Percentiles rank a stretch among this genome's conserved stretches.
phyloP scores from a whole-genome alignment of 1,140 invertebrate genomes.

The Galleria mellonella region DNA sequence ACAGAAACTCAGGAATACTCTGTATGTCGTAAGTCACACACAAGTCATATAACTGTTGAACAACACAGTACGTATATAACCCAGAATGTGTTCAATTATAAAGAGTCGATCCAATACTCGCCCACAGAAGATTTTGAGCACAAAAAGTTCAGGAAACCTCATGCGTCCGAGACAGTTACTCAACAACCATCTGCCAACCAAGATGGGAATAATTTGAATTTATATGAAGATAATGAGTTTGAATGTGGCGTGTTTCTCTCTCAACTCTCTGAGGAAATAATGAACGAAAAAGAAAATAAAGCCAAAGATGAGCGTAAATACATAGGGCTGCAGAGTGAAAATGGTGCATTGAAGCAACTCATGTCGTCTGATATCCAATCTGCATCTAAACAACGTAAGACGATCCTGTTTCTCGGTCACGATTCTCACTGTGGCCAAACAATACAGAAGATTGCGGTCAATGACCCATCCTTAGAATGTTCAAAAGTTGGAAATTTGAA shows the following conservation, averaged over 20 bases:
- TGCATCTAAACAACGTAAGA: slow-evolving; percentile 44
- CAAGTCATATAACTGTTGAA: slow-evolving; percentile 39
- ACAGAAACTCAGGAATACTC: slow-evolving; percentile 27
- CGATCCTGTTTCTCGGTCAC: slow-evolving; percentile 48
- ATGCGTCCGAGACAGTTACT: slow-evolving; percentile 2
- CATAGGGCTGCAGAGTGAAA: slow-evolving; percentile 32
- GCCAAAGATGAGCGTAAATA: slow-evolving; percentile 31
- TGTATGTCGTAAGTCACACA: slow-evolving; percentile 22
- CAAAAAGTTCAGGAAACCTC: slow-evolving; percentile 34
- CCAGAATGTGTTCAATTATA: slow-evolving; percentile 50
- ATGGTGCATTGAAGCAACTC: slow-evolving; percentile 53
- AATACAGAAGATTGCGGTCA: slow-evolving; percentile 52
- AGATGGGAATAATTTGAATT: slow-evolving; percentile 19
- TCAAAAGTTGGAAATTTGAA: slow-evolving; percentile 15
- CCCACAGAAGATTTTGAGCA: slow-evolving; percentile 33
- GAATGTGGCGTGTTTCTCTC: slow-evolving; percentile 42
- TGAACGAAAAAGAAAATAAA: slow-evolving; percentile 37
- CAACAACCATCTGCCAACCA: slow-evolving; percentile 1
- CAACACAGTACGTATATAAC: slow-evolving; percentile 53
- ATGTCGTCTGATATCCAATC: slow-evolving; percentile 55
- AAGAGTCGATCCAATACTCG: slow-evolving; percentile 31
- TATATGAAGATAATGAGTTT: slow-evolving; percentile 44
- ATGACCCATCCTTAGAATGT: slow-evolving; percentile 44
- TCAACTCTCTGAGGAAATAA: slow-evolving; percentile 43
- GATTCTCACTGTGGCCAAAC: slow-evolving; percentile 47